Evolutionary conservation across 2,888 invertebrate genomes (phyloP).

Genomic region (Poecilobothrus nobilitatus): DNA sequence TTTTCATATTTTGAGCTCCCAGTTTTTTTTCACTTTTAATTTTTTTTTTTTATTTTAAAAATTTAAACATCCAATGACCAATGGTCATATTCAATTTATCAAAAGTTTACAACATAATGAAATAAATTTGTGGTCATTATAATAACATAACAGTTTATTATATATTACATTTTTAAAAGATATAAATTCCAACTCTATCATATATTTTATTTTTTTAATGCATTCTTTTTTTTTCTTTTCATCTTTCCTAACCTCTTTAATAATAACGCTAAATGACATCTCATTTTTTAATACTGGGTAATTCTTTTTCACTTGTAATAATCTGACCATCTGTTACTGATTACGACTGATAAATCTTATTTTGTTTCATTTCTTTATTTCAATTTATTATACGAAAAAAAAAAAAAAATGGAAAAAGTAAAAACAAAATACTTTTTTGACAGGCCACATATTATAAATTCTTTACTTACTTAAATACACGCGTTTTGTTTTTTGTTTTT

Average conservation of each 20-base stretch:
- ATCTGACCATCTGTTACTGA: constrained; percentile 3
- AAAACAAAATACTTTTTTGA: background rate
- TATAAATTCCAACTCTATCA: background rate
- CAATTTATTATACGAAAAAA: background rate
- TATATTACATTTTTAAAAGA: constrained; percentile 11
- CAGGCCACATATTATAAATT: background rate
- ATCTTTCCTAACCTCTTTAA: no score
- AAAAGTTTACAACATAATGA: background rate
- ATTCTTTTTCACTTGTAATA: background rate
- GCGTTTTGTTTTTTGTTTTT: background rate
- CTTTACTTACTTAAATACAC: constrained; percentile 4
- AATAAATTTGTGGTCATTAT: background rate
- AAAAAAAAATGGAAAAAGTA: background rate
- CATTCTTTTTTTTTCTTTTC: no score
- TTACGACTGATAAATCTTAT: background rate
- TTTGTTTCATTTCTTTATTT: background rate
- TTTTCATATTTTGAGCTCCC: no score
- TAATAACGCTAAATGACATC: background rate
- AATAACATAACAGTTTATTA: constrained; percentile 10
- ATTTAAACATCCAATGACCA: no score
- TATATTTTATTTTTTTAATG: no score
- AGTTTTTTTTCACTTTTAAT: no score
- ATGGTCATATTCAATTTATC: background rate
- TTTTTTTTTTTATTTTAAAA: no score
- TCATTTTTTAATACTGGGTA: background rate